Evolutionary conservation across 2,113 vertebrate genomes (phyloP).

Genomic region (cat (Felis catus)): DNA sequence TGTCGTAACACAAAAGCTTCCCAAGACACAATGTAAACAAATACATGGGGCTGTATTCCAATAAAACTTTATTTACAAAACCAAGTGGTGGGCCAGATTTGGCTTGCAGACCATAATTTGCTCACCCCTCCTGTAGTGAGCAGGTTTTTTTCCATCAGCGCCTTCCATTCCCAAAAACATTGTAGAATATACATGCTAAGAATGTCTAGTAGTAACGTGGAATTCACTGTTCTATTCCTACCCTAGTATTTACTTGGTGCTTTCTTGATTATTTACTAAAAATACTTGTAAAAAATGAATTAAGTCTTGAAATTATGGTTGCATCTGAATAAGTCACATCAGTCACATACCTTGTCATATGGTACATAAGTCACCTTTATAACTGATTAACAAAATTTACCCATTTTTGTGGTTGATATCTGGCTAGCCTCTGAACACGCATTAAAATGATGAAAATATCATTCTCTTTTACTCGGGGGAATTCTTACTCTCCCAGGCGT

Average conservation of each 20-base stretch:
- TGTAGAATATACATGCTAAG: not conserved
- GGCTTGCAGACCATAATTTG: not conserved
- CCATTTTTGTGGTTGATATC: not conserved
- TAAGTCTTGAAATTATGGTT: not conserved
- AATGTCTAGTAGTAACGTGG: not conserved
- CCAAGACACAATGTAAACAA: not conserved
- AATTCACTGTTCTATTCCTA: not conserved
- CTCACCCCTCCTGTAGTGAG: not conserved
- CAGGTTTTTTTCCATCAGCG: not conserved
- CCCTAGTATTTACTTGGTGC: not conserved
- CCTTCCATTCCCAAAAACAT: not conserved
- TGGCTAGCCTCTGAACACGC: not conserved
- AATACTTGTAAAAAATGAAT: not conserved
- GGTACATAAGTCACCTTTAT: not conserved
- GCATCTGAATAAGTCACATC: not conserved
- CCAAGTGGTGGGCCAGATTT: not conserved
- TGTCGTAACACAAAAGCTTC: not conserved
- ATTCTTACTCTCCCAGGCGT: not conserved
- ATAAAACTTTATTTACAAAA: constrained; percentile 57
- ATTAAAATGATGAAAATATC: not conserved
- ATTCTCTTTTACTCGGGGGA: not conserved
- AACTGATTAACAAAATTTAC: not conserved
- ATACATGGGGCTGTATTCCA: not conserved
- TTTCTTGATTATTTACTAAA: constrained; percentile 5
- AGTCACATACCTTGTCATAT: not conserved